Base-by-base conservation (phyloP, 2,888 invertebrate species). In the Nycteola revayana region DNA sequence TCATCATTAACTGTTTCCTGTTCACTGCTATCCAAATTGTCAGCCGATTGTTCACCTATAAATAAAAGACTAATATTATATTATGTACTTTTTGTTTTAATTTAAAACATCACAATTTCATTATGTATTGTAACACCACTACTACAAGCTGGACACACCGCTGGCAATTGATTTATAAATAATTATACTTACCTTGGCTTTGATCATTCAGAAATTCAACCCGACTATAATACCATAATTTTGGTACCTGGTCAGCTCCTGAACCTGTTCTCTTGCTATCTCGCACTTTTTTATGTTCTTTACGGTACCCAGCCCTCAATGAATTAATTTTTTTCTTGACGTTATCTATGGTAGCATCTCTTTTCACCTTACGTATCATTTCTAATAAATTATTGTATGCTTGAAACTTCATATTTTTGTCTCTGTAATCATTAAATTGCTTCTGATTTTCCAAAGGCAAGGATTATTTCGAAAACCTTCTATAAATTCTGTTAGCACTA, bases 371-470 rank as follows among this genome's bases (percentile, higher is more conserved):
- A 8, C 32, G 40, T 41, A 37, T 37, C 40, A 41, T 38, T 41
- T 40, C 34, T 40, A 44, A 40, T 44, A 30, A 24, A 24, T 18
- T 24, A 24, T 30, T 30, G 24, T 30, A 24, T 30, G 30, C 30
- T 24, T 37, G 33, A 44, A 44, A 10, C 40, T 40, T 45, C 32
- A 35, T 21, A 41, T 40, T 41, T 38, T 41, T 45, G 37, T 45
- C 35, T 38, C 10, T 39, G 32, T 41, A 45, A 24, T 40, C 41
- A 18, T 41, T n/a, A n/a, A n/a, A n/a, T n/a, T 45, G 37, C 40
- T 45, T 45, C 32, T 41, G 37, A 37, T 45, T 41, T 45, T 38
- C 39, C 42, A 39, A 39, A 38, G 37, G 25, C 42, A 42, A 39
- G 39, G 36, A 21, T 39, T 36, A 31, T 46, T 38, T 45, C 38